Base-by-base conservation (phyloP, 2,113 vertebrate genomes). In the Thalassoma bifasciatum region DNA sequence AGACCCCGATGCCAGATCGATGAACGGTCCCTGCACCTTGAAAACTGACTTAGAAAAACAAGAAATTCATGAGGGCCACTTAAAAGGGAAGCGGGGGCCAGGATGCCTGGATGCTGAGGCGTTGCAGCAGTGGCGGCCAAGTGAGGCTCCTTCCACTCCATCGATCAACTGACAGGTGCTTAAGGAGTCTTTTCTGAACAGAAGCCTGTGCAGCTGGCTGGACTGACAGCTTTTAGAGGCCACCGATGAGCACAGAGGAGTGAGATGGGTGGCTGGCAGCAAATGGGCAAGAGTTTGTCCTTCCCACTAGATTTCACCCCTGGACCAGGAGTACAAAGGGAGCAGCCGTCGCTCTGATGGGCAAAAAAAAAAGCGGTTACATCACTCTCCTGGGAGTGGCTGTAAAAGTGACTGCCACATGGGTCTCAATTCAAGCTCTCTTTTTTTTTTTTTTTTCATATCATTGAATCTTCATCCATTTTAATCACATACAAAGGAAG, bases 121-220 rank as follows among this genome's bases (percentile, higher is more conserved):
- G 17, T 38, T 84, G 77, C 22, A 52, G 56, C 58, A 54, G 82
- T 26, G 62, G 60, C 49, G 13, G 71, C 65, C 75, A 49, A 72
- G 65, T 56, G 72, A 66, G 62, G 50, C 83, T 82, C 37, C 87
- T 89, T 86, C 81, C 85, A 77, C 84, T 86, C 73, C 72, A 86
- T 91, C 84, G 68, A 76, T 79, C 85, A 86, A 72, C 68, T 85
- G 88, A 87, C 91, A 85, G 88, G 86, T 86, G 83, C 78, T 86
- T 44, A 69, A 81, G 65, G 36, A 69, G 77, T 0, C 36, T 19
- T 63, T 73, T 77, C 62, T 59, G 10, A 82, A 75, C 70, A 78
- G 64, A 47, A 36, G 77, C 34, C 49, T 30, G 47, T 59, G 76
- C 72, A 79, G 66, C 80, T 77, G 83, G 60, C 72, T 60, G 73